Evolutionary conservation across 2,797 vertebrate species (phyloP).

Genomic region (Propithecus perrieri): DNA sequence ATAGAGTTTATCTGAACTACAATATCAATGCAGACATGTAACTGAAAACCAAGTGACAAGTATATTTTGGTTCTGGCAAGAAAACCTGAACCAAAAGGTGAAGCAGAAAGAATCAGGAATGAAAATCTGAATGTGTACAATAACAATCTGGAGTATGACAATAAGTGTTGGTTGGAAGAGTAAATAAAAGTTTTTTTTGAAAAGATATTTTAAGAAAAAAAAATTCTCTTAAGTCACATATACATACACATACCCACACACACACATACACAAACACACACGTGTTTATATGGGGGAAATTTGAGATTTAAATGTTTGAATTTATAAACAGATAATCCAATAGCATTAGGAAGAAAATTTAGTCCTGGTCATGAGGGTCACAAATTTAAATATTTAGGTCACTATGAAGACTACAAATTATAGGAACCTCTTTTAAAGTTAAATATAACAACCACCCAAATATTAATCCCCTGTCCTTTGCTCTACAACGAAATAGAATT

Average conservation of each 20-base stretch:
- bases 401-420: not conserved
- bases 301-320: not conserved
- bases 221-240: not conserved
- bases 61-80: not conserved
- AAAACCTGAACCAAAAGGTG: not conserved
- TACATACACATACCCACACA: not conserved
- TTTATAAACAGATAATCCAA: not conserved
- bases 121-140: not conserved
- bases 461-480: not conserved
- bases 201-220: not conserved
- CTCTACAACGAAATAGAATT: not conserved
- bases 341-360: not conserved
- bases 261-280: not conserved
- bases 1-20: not conserved
- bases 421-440: not conserved
- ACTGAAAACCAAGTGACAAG: not conserved
- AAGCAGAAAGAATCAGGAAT: not conserved
- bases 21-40: not conserved
- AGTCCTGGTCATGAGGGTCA: not conserved
- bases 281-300: not conserved
- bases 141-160: not conserved
- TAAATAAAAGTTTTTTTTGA: not conserved
- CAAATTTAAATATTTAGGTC: not conserved
- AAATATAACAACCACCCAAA: not conserved
- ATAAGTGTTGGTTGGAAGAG: not conserved